Evolutionary conservation across 1,140 invertebrate species (phyloP), one percentile per base, ranked within the genome.

Genomic region (Daktulosphaira vitifoliae): DNA sequence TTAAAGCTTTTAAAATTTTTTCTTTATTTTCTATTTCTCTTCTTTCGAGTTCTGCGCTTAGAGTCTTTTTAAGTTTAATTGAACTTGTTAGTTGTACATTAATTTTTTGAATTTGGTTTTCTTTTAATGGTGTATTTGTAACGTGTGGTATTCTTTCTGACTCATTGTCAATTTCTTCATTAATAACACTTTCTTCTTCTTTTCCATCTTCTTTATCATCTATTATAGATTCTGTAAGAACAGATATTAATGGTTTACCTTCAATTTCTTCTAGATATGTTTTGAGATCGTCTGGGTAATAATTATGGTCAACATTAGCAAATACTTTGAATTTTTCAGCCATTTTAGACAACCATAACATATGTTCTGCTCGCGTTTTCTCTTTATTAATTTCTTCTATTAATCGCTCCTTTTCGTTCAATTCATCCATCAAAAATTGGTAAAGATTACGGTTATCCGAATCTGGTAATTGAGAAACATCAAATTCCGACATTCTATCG

Each of bases 21-120:
- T 72, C 71, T 65, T 76, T 77, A 2, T 75, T 62, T 49, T 76
- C 70, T 54, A 76, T 73, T 71, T 74, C 71, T 26, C 3, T 74
- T 68, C 33, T 75, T 73, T 13, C 29, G 1, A 49, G 62, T 65
- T 33, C 23, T 16, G 22, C 0, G 69, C 71, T 33, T 69, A 73
- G 26, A 71, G 71, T 9, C 70, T 56, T 1, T 69, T 70, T 5
- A 70, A 72, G 38, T 72, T 73, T 33, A 72, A 72, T 29, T 71
- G 29, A 13, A 15, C 18, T 18, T 13, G 22, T 25, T 26, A 25
- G 9, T 20, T 68, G 29, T 0, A n/a, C 37, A 22, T 54, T 20
- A n/a, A 2, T 9, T 16, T 44, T 20, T 18, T 23, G 1, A 15
- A 18, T 25, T 49, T 3, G 18, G 22, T 39, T 18, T 8, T 48